Evolutionary conservation across 2,113 vertebrate genomes (phyloP).

Genomic region (Gavia stellata): DNA sequence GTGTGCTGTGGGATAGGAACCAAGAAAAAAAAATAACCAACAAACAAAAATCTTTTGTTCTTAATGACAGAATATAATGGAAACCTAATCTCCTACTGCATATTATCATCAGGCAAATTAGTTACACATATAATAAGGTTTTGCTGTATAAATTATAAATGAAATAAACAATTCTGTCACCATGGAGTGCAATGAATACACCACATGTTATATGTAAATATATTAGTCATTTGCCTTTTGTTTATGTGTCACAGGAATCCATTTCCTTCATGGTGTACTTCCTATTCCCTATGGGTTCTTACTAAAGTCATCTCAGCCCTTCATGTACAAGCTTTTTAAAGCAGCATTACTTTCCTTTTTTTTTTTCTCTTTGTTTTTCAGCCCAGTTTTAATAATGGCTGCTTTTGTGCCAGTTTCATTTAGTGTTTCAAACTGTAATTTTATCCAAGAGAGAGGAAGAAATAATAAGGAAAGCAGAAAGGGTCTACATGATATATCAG

Average conservation of each 20-base stretch:
- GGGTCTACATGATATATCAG: constrained; percentile 61
- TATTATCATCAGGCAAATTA: constrained; percentile 79
- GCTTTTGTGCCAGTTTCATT: constrained; percentile 70
- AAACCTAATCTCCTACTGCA: constrained; percentile 69
- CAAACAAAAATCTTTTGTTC: constrained; percentile 67
- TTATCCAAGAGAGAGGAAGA: constrained; percentile 32
- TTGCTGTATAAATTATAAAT: constrained; percentile 81
- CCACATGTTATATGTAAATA: constrained; percentile 82
- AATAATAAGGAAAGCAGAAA: constrained; percentile 55
- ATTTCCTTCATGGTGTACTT: constrained; percentile 71
- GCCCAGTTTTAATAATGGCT: constrained; percentile 72
- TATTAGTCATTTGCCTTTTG: constrained; percentile 80
- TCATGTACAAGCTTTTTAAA: constrained; percentile 64
- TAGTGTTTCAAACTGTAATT: constrained; percentile 67
- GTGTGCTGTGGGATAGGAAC: not conserved
- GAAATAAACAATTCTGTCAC: constrained; percentile 80
- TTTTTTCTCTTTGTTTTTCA: constrained; percentile 51
- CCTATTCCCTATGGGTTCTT: constrained; percentile 64
- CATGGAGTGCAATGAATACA: constrained; percentile 74
- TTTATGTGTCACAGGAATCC: constrained; percentile 76
- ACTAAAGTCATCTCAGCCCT: constrained; percentile 63
- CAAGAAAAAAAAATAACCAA: constrained; percentile 46
- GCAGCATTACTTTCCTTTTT: constrained; percentile 55
- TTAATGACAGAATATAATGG: constrained; percentile 73
- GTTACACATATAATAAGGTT: constrained; percentile 82